These are phyloP conservation scores for Psittacus erithacus DNA, from an alignment of 2,113 vertebrate genomes.

Conservation along the genomic window DNA sequence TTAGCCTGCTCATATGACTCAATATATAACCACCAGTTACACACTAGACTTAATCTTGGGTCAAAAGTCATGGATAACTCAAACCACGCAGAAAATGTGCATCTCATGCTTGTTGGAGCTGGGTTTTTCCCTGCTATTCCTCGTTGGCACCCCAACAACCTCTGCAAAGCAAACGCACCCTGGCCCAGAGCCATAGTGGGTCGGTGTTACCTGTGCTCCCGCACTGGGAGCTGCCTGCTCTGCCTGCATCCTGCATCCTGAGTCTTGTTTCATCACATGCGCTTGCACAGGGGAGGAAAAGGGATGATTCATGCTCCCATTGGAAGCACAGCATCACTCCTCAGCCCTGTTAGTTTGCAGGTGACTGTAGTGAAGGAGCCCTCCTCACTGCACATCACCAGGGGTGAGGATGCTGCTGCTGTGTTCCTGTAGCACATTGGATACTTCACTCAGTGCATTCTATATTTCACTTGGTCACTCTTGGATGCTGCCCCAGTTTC, in stretches of 20 bases:
- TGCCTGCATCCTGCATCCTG: background rate
- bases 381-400: background rate
- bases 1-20: conserved; percentile 45
- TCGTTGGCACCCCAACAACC: background rate
- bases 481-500: background rate
- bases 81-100: conserved; percentile 16
- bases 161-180: background rate
- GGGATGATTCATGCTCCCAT: background rate
- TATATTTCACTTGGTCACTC: background rate
- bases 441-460: background rate
- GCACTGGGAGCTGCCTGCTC: accelerated
- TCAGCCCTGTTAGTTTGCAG: background rate
- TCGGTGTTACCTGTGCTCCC: background rate
- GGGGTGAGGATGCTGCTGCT: background rate
- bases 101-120: background rate
- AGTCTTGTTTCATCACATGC: background rate
- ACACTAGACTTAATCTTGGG: conserved; percentile 63
- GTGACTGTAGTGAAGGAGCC: background rate
- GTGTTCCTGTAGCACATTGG: background rate
- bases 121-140: background rate
- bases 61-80: conserved; percentile 60
- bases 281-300: background rate
- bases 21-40: conserved; percentile 56
- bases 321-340: background rate
- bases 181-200: background rate